These are phyloP conservation scores for Myathropa florea DNA, from an alignment of 2,888 invertebrate species.

Conservation along the genomic window DNA sequence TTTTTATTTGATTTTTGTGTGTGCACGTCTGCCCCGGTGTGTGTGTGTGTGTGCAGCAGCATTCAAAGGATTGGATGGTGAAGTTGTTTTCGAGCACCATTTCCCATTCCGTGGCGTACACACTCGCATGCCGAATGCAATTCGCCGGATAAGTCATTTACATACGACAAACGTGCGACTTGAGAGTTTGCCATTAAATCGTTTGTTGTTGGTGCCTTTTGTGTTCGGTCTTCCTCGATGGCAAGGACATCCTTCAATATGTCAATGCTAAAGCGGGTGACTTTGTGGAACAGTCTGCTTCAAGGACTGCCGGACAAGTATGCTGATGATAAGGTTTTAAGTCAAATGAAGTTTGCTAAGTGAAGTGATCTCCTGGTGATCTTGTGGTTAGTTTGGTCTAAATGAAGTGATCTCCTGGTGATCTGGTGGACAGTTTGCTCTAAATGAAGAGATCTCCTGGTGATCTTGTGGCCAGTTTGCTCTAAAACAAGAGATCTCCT, in stretches of 20 bases:
- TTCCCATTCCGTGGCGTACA: neutral
- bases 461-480: no score
- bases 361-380: no score
- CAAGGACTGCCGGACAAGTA: neutral
- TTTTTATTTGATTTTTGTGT: conserved; percentile 40
- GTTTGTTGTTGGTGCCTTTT: conserved; percentile 5
- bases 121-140: conserved; percentile 37
- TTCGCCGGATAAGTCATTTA: conserved; percentile 53
- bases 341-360: no score
- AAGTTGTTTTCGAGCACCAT: neutral
- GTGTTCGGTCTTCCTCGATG: neutral
- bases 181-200: conserved; percentile 58
- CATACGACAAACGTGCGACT: conserved; percentile 65
- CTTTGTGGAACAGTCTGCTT: neutral
- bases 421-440: no score
- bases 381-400: no score
- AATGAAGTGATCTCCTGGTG: no score
- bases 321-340: neutral
- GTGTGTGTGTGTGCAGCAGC: neutral
- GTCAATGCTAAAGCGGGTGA: conserved; percentile 6
- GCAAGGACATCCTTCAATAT: conserved; percentile 46
- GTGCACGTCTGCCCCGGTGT: neutral
- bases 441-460: no score
- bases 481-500: no score
- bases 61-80: neutral